These are phyloP conservation scores for Limenitis camilla DNA, from an alignment of 2,888 invertebrate species.

Conservation along the genomic window DNA sequence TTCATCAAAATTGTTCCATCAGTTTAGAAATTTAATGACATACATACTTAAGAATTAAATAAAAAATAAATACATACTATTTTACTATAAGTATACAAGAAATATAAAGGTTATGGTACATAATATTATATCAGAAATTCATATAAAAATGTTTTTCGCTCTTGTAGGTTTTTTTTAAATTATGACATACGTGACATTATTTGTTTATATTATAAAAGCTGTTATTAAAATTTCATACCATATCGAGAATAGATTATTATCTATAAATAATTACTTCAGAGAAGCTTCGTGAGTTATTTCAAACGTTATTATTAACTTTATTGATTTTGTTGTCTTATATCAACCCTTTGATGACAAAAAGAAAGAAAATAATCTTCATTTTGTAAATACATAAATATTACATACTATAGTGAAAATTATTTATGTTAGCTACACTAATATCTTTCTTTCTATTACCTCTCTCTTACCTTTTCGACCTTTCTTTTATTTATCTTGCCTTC, in stretches of 20 bases:
- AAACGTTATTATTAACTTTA: no score
- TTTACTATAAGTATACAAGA: no score
- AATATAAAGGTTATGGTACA: neutral
- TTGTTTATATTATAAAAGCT: slow-evolving; percentile 13
- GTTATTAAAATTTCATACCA: slow-evolving; percentile 4
- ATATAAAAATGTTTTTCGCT: slow-evolving; percentile 1
- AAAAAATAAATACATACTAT: no score
- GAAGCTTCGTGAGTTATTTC: neutral
- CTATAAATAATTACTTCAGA: neutral
- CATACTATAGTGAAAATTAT: no score
- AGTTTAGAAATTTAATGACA: no score
- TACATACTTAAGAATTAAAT: no score
- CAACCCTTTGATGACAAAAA: neutral
- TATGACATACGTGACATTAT: slow-evolving; percentile 19
- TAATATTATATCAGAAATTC: neutral
- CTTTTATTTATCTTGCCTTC: no score
- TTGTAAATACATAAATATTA: no score
- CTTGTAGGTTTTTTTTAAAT: slow-evolving; percentile 20
- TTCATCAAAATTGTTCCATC: no score
- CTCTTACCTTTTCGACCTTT: no score
- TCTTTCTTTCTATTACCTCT: no score
- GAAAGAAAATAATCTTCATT: slow-evolving; percentile 3
- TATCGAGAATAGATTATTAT: neutral
- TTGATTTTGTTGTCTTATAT: neutral
- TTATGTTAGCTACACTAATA: no score